A percentile compares a stretch with the other conserved stretches of the same genome.
These are phyloP conservation scores for Tubiluchus corallicola DNA, from an alignment of 2,888 invertebrate species.

Conservation along the genomic window DNA sequence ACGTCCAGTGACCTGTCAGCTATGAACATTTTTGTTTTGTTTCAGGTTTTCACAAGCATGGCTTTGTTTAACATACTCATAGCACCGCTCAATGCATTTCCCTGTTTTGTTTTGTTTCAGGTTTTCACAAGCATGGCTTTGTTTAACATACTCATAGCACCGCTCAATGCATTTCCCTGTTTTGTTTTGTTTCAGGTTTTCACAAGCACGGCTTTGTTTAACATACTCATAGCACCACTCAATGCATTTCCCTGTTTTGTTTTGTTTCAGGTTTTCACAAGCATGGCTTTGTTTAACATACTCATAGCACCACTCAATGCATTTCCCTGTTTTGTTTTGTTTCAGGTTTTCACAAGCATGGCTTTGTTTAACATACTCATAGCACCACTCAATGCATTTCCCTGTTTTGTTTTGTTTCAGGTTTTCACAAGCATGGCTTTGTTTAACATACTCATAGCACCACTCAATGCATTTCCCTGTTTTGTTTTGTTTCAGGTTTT, in stretches of 20 bases:
- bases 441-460: slow-evolving; percentile 84
- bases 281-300: slow-evolving; percentile 84
- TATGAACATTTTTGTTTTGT: too few relatives aligned
- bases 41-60: slow-evolving; percentile 66
- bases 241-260: slow-evolving; percentile 98
- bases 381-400: slow-evolving; percentile 84
- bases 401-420: slow-evolving; percentile 59
- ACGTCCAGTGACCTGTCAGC: too few relatives aligned
- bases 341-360: slow-evolving; percentile 66
- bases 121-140: slow-evolving; percentile 83
- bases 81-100: slow-evolving; percentile 84
- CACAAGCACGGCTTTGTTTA: slow-evolving; percentile 78
- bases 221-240: slow-evolving; percentile 83
- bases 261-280: slow-evolving; percentile 62
- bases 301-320: slow-evolving; percentile 85
- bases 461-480: slow-evolving; percentile 94
- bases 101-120: slow-evolving; percentile 59
- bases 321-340: slow-evolving; percentile 90
- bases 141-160: slow-evolving; percentile 84
- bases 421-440: slow-evolving; percentile 83
- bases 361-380: slow-evolving; percentile 91
- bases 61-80: slow-evolving; percentile 91
- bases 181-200: slow-evolving; percentile 55
- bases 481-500: too few relatives aligned
- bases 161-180: slow-evolving; percentile 94